Conservation (phyloP, 2,113 vertebrate species). For the Vidua macroura region DNA sequence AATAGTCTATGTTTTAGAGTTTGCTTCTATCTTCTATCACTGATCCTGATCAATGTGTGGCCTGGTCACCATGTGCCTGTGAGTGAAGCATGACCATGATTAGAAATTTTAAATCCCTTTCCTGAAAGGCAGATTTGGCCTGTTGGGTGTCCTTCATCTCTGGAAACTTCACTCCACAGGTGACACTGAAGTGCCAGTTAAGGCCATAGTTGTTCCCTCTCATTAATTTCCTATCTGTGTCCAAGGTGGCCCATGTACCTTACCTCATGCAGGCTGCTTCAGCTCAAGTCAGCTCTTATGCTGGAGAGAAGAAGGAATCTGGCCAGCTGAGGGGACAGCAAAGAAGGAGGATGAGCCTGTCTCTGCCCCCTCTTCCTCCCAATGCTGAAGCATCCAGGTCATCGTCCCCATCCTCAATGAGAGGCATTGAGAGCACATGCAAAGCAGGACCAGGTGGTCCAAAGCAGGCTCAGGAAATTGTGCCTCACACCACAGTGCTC, state of each 20-base stretch:
- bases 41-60: background rate
- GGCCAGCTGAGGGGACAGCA: background rate
- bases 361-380: background rate
- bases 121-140: background rate
- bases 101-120: background rate
- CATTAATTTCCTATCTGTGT: background rate
- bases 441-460: background rate
- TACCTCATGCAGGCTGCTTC: background rate
- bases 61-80: background rate
- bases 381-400: background rate
- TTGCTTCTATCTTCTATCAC: background rate
- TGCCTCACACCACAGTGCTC: background rate
- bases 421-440: accelerated
- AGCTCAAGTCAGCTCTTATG: background rate
- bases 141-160: background rate
- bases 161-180: background rate
- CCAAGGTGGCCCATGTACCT: background rate
- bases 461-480: background rate
- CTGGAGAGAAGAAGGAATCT: background rate
- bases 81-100: background rate
- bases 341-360: background rate
- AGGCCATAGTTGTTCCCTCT: background rate
- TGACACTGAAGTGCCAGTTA: background rate
- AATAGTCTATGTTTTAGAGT: background rate
- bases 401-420: background rate